A percentile compares a stretch with the other conserved stretches of the same genome.
phyloP scores from a whole-genome alignment of 2,113 vertebrate genomes.

The Sebastes schlegelii region DNA sequence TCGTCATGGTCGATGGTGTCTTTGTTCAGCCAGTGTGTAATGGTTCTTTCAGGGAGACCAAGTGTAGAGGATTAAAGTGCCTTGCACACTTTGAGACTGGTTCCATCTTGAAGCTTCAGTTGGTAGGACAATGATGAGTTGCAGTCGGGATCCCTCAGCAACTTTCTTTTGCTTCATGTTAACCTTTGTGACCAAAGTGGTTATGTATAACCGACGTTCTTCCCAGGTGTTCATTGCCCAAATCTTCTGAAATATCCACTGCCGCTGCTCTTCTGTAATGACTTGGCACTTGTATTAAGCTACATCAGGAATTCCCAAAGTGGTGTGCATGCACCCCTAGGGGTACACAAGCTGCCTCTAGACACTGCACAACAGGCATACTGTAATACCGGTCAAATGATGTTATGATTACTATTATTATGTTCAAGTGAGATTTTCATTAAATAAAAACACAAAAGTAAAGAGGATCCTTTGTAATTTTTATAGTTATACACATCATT shows the following conservation, averaged over 20 bases:
- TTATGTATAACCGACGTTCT: not conserved
- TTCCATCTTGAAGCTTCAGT: not conserved
- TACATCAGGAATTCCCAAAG: not conserved
- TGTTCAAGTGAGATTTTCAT: no score
- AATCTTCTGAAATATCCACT: constrained; percentile 13
- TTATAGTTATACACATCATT: no score
- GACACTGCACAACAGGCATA: not conserved
- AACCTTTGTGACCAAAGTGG: not conserved
- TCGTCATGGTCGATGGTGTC: not conserved
- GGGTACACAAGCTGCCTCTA: not conserved
- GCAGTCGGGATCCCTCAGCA: not conserved
- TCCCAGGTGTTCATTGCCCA: constrained; percentile 10
- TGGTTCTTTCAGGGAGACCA: not conserved
- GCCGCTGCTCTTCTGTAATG: constrained; percentile 17
- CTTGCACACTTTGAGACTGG: not conserved
- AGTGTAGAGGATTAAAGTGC: not conserved
- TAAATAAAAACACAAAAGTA: no score
- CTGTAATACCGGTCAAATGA: not conserved
- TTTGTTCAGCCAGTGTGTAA: not conserved
- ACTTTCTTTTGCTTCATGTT: not conserved
- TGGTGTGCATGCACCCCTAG: not conserved
- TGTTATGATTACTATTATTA: not conserved
- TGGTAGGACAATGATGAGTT: not conserved
- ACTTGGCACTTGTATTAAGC: constrained; percentile 1
- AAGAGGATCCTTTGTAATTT: no score